A percentile compares a stretch with the other conserved stretches of the same genome.
These are phyloP conservation scores for Trematomus loennbergii DNA, from an alignment of 2,113 vertebrate genomes.

Conservation along the genomic window DNA sequence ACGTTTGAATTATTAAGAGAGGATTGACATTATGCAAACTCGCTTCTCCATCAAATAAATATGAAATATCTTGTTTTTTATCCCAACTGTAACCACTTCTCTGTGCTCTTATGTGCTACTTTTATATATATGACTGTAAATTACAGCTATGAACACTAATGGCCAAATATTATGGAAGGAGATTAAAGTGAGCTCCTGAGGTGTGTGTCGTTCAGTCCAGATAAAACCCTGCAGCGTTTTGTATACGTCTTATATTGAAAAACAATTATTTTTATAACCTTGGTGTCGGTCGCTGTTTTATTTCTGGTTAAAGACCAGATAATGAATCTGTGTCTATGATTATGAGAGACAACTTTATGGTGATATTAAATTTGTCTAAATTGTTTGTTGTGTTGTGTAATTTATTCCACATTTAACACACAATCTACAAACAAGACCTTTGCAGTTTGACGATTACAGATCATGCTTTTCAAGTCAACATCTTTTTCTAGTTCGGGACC, in stretches of 20 bases:
- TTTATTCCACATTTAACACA: not conserved
- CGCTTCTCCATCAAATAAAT: not conserved
- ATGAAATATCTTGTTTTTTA: slow-evolving; percentile 5
- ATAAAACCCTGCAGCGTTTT: slow-evolving; percentile 14
- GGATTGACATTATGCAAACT: not conserved
- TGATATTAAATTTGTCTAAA: slow-evolving; percentile 58
- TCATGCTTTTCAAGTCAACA: too few species aligned
- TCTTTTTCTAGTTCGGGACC: too few species aligned
- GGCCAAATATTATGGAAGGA: slow-evolving; percentile 15
- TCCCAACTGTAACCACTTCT: not conserved
- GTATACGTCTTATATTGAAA: slow-evolving; percentile 36
- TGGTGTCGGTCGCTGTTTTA: slow-evolving; percentile 47
- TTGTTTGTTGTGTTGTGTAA: not conserved
- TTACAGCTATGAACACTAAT: slow-evolving; percentile 31
- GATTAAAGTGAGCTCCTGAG: too few species aligned
- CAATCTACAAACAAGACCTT: too few species aligned
- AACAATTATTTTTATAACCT: slow-evolving; percentile 62
- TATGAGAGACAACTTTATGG: slow-evolving; percentile 31
- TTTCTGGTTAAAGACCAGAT: slow-evolving; percentile 23
- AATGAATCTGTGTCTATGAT: slow-evolving; percentile 30
- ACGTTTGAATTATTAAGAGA: too few species aligned
- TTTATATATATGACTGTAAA: slow-evolving; percentile 31
- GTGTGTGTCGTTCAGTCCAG: not conserved
- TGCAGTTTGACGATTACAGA: too few species aligned
- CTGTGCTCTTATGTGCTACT: slow-evolving; percentile 61